Evolutionary conservation across 2,888 invertebrate species (phyloP).

Genomic region (Stomorhina lunata): DNA sequence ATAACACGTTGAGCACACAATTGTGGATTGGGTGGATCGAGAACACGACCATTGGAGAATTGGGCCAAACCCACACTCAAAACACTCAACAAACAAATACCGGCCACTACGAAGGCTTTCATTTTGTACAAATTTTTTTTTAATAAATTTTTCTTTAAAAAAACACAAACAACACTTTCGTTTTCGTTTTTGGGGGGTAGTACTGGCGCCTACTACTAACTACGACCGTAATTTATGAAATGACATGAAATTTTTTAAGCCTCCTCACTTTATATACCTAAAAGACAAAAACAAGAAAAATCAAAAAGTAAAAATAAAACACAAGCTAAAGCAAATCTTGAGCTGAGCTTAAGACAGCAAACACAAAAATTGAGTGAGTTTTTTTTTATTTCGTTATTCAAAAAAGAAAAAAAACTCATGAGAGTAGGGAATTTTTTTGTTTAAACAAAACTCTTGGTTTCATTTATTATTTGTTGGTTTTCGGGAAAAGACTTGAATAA

Average conservation of each 20-base stretch:
- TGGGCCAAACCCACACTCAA: slow-evolving; percentile 82
- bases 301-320: too few relatives aligned
- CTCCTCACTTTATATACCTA: slow-evolving; percentile 77
- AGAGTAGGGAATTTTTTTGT: slow-evolving; percentile 9
- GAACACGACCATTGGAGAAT: slow-evolving; percentile 87
- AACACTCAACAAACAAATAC: slow-evolving; percentile 79
- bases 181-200: slow-evolving; percentile 66
- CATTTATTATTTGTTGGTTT: not conserved
- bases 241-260: slow-evolving; percentile 76
- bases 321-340: slow-evolving; percentile 48
- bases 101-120: slow-evolving; percentile 79
- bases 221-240: slow-evolving; percentile 72
- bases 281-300: slow-evolving; percentile 24
- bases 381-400: not conserved
- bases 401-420: not conserved
- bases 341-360: slow-evolving; percentile 36
- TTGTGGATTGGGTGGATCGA: slow-evolving; percentile 89
- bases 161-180: slow-evolving; percentile 71
- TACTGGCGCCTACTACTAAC: slow-evolving; percentile 37
- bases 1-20: slow-evolving; percentile 87
- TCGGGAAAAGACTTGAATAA: slow-evolving; percentile 25
- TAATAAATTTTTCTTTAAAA: slow-evolving; percentile 27
- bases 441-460: slow-evolving; percentile 16
- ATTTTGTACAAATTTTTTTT: slow-evolving; percentile 67
- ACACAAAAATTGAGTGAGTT: slow-evolving; percentile 57